Conservation (phyloP, 2,113 vertebrate genomes). For the Myiopsitta monachus region DNA sequence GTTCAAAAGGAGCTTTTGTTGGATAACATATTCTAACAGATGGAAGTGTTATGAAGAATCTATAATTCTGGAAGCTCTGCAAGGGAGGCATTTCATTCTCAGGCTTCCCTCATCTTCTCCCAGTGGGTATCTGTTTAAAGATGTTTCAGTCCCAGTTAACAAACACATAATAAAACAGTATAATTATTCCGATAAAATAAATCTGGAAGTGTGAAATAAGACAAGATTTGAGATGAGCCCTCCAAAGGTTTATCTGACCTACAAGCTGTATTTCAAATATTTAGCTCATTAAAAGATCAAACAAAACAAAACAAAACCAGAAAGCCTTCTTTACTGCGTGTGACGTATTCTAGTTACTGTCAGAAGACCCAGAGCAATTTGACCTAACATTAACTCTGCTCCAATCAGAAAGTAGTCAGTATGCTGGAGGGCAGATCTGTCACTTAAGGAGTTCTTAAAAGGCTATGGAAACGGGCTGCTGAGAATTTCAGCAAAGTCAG, state of each 20-base stretch:
- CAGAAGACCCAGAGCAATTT: not conserved
- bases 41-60: not conserved
- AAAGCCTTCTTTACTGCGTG: not conserved
- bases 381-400: not conserved
- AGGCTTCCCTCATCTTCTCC: not conserved
- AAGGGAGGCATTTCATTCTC: not conserved
- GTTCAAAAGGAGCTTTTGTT: not conserved
- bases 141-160: not conserved
- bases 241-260: not conserved
- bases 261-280: not conserved
- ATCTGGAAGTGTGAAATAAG: not conserved
- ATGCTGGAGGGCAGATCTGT: not conserved
- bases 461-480: not conserved
- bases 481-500: not conserved
- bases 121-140: not conserved
- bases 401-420: not conserved
- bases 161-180: not conserved
- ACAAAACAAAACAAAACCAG: not conserved
- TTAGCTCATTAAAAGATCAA: constrained; percentile 6
- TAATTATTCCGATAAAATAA: not conserved
- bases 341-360: not conserved
- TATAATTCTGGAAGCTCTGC: not conserved
- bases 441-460: not conserved
- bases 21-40: not conserved
- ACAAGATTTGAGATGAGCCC: not conserved